phyloP scores from a whole-genome alignment of 2,113 vertebrate species.

The Brachyhypopomus gauderio region DNA sequence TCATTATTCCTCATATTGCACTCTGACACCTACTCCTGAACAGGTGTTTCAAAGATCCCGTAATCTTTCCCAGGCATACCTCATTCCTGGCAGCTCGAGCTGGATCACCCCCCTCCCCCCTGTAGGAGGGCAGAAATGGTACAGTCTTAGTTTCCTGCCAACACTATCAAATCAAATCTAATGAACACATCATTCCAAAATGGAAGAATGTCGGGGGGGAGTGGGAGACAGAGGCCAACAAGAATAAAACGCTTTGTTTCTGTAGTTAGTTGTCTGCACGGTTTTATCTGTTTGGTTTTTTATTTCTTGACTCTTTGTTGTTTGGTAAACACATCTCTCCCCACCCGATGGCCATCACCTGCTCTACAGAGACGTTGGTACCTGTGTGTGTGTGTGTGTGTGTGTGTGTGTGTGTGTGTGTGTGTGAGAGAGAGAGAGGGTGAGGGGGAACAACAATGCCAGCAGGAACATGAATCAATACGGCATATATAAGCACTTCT shows the following conservation, averaged over 20 bases:
- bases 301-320: constrained; percentile 11
- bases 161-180: constrained; percentile 27
- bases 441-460: constrained; percentile 13
- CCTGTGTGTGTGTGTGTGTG: constrained; percentile 18
- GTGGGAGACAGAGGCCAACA: constrained; percentile 6
- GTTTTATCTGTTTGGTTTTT: constrained; percentile 11
- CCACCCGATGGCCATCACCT: not conserved
- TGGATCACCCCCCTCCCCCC: not conserved
- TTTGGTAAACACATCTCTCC: constrained; percentile 2
- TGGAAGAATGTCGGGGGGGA: not conserved
- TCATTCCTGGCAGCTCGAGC: not conserved
- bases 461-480: constrained; percentile 10
- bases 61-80: constrained; percentile 1
- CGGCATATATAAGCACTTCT: not conserved
- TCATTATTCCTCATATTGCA: constrained; percentile 31
- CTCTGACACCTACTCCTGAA: constrained; percentile 10
- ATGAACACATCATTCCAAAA: constrained; percentile 20
- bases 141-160: not conserved
- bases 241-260: not conserved
- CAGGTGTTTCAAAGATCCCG: constrained; percentile 13
- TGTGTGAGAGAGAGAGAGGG: not conserved
- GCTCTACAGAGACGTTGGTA: not conserved
- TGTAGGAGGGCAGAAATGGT: not conserved
- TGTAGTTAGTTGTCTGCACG: not conserved
- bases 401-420: constrained; percentile 23